phyloP scores from a whole-genome alignment of 23 tunicate genomes.

The Halocynthia aurantium region DNA sequence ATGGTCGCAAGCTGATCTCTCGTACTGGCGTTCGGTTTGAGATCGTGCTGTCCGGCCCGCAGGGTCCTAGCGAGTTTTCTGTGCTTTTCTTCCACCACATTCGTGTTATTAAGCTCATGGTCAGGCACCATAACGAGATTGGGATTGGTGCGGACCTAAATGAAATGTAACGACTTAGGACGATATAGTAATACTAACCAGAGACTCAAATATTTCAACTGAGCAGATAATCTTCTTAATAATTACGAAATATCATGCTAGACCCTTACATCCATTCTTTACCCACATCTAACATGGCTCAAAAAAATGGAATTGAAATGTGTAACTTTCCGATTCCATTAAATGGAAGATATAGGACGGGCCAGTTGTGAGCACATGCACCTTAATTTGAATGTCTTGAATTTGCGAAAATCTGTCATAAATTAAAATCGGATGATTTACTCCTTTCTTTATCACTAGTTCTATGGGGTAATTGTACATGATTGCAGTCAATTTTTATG shows the following conservation, averaged over 20 bases:
- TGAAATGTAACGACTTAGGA: not conserved
- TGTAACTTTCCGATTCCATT: too few relatives aligned
- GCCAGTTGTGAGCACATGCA: too few relatives aligned
- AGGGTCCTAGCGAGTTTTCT: conserved; percentile 69
- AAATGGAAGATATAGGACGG: too few relatives aligned
- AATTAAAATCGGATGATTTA: too few relatives aligned
- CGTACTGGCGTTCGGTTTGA: conserved; percentile 88
- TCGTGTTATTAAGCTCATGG: conserved; percentile 56
- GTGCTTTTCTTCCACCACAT: conserved; percentile 94
- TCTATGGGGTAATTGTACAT: too few relatives aligned
- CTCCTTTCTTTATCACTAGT: too few relatives aligned
- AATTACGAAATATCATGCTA: not conserved
- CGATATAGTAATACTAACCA: not conserved
- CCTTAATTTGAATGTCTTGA: too few relatives aligned
- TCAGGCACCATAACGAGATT: conserved; percentile 75
- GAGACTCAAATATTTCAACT: not conserved
- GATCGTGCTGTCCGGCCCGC: conserved; percentile 64
- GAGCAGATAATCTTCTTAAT: not conserved
- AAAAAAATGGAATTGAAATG: too few relatives aligned
- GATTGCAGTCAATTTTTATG: too few relatives aligned
- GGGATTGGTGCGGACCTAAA: conserved; percentile 68
- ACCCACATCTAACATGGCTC: too few relatives aligned
- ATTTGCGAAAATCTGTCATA: too few relatives aligned
- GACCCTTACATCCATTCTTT: too few relatives aligned
- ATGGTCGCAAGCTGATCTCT: conserved; percentile 72